phyloP scores from a whole-genome alignment of 2,113 vertebrate genomes.

The Plotosus lineatus region DNA sequence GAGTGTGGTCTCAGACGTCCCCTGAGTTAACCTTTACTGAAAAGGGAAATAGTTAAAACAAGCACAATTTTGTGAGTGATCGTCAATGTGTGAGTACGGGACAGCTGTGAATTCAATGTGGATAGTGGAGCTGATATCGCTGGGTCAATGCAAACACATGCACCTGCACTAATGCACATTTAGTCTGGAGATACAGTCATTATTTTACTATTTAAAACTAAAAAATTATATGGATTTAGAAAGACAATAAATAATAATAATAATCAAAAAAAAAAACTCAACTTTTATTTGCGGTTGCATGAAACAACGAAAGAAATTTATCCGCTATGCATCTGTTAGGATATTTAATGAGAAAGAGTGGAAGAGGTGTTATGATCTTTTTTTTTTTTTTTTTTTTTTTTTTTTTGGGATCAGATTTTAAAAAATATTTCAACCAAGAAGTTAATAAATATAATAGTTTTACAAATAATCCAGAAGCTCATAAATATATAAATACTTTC shows the following conservation, averaged over 20 bases:
- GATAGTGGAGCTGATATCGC: conserved; percentile 20
- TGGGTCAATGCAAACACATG: conserved; percentile 31
- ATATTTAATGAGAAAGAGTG: background rate
- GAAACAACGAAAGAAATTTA: conserved; percentile 3
- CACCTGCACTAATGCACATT: conserved; percentile 35
- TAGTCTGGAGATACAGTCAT: background rate
- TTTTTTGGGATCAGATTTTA: background rate
- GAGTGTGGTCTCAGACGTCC: conserved; percentile 27
- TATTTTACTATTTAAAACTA: conserved; percentile 7
- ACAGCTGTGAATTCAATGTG: conserved; percentile 50
- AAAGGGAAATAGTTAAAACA: conserved; percentile 56
- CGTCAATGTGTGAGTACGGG: background rate
- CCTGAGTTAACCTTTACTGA: conserved; percentile 39
- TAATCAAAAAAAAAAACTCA: conserved; percentile 9
- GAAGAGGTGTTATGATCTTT: background rate
- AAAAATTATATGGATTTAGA: conserved; percentile 22
- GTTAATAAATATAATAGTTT: conserved; percentile 2
- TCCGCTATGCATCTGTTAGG: background rate
- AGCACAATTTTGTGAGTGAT: conserved; percentile 27
- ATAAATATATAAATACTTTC: conserved; percentile 30
- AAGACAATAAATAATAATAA: conserved; percentile 26
- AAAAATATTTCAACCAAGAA: background rate
- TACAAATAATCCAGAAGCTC: conserved; percentile 46
- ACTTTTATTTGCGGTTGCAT: background rate
- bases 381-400: background rate